Percentiles rank a stretch among this genome's conserved stretches.
Conservation (phyloP, 2,888 invertebrate species). For the Hyalella azteca region DNA sequence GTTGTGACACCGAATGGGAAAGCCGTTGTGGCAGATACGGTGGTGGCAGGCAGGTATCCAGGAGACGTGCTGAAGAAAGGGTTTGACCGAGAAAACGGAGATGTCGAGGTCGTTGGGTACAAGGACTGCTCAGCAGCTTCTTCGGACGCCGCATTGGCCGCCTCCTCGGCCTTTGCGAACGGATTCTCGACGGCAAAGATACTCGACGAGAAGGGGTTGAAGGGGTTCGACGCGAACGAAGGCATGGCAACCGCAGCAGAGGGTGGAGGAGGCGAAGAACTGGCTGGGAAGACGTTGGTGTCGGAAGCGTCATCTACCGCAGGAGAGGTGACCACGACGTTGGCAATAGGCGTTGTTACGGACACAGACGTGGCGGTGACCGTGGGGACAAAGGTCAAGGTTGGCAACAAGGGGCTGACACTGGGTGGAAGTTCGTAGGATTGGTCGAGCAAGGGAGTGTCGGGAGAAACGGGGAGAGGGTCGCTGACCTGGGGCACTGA, state of each 20-base stretch:
- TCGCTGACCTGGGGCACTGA: conserved; percentile 30
- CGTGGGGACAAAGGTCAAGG: background rate
- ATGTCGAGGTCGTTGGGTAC: background rate
- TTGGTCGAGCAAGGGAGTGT: conserved; percentile 31
- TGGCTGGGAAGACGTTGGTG: background rate
- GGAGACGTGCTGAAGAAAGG: conserved; percentile 29
- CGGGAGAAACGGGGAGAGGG: conserved; percentile 40
- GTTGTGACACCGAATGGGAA: background rate
- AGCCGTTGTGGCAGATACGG: conserved; percentile 27
- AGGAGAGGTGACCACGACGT: background rate
- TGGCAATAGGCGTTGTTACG: conserved; percentile 16
- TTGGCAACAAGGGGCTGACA: background rate
- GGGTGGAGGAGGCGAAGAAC: background rate
- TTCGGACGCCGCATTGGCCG: background rate
- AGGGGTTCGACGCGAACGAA: conserved; percentile 46
- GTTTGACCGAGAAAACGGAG: conserved; percentile 5
- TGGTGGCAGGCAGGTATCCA: conserved; percentile 26
- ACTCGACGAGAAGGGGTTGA: conserved; percentile 56
- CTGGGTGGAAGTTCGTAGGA: conserved; percentile 28
- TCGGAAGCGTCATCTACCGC: background rate
- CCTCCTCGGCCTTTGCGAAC: background rate
- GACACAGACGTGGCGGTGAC: background rate
- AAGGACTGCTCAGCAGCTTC: background rate
- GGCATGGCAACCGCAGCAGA: background rate
- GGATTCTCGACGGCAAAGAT: conserved; percentile 41